Percentiles rank a stretch among this genome's conserved stretches.
phyloP scores from a whole-genome alignment of 1,140 invertebrate genomes.

The Eupristina koningsbergeri region DNA sequence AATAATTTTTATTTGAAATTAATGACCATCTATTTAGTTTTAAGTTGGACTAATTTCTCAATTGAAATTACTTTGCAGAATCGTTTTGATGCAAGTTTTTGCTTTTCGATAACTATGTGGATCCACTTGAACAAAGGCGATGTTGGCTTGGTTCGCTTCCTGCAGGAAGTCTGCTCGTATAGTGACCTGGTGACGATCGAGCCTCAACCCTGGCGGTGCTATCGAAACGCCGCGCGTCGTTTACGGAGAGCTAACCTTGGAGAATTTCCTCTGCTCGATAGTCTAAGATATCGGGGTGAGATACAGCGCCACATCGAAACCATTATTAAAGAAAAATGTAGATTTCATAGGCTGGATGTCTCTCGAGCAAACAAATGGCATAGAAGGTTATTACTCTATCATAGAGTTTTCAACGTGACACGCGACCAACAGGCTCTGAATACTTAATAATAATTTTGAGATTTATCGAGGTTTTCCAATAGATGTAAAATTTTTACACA shows the following conservation, averaged over 20 bases:
- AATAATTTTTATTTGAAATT: no score
- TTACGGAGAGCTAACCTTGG: conserved; percentile 76
- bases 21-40: no score
- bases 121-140: conserved; percentile 89
- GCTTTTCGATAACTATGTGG: conserved; percentile 91
- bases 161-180: conserved; percentile 74
- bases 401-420: conserved; percentile 33
- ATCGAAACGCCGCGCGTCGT: conserved; percentile 81
- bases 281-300: conserved; percentile 76
- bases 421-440: neutral
- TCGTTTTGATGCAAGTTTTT: conserved; percentile 82
- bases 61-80: neutral
- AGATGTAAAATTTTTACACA: no score
- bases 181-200: conserved; percentile 80
- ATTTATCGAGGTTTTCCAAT: neutral
- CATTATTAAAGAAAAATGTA: conserved; percentile 72
- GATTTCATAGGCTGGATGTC: conserved; percentile 75
- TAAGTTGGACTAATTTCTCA: neutral
- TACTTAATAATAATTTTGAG: neutral
- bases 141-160: conserved; percentile 77
- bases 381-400: conserved; percentile 77
- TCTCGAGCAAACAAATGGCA: conserved; percentile 78
- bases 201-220: conserved; percentile 88
- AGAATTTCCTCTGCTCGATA: conserved; percentile 76
- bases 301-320: conserved; percentile 77